Conservation (phyloP, 2,888 invertebrate species). For the Lepidonotus clava region DNA sequence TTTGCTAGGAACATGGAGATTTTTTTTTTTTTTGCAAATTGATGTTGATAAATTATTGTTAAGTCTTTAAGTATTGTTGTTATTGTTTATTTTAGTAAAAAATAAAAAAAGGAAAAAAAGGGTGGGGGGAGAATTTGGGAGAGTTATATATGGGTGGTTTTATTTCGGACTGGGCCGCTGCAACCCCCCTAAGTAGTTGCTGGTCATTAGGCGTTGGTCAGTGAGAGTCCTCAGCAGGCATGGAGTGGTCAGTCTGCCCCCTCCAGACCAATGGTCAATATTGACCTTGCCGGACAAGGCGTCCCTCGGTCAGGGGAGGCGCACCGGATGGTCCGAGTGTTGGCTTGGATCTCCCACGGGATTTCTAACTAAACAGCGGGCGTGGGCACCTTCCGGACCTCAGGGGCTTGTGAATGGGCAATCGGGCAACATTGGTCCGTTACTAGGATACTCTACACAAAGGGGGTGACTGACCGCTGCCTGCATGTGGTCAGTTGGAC, state of each 20-base stretch:
- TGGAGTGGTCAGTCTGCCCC: constrained; percentile 42
- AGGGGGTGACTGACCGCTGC: too few species aligned
- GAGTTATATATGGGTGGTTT: background rate
- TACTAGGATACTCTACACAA: constrained; percentile 28
- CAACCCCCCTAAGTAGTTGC: background rate
- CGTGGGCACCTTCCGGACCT: constrained; percentile 37
- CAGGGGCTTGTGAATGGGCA: constrained; percentile 18
- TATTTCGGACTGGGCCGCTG: background rate
- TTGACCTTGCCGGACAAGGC: constrained; percentile 39
- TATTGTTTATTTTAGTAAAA: too few species aligned
- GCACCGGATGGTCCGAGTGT: constrained; percentile 36
- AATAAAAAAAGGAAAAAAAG: too few species aligned
- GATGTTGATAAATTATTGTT: too few species aligned
- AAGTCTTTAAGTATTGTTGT: too few species aligned
- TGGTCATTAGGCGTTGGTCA: constrained; percentile 5
- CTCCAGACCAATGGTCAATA: constrained; percentile 49
- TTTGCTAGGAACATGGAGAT: background rate
- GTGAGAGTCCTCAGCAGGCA: constrained; percentile 37
- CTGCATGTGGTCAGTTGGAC: too few species aligned
- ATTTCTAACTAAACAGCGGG: constrained; percentile 21
- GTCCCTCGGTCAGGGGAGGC: background rate
- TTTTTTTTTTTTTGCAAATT: too few species aligned
- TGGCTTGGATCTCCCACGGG: constrained; percentile 37
- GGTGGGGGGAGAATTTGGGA: too few species aligned
- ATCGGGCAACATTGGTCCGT: constrained; percentile 2